Conservation (phyloP, 2,113 vertebrate genomes). For the Hippolais icterina region DNA sequence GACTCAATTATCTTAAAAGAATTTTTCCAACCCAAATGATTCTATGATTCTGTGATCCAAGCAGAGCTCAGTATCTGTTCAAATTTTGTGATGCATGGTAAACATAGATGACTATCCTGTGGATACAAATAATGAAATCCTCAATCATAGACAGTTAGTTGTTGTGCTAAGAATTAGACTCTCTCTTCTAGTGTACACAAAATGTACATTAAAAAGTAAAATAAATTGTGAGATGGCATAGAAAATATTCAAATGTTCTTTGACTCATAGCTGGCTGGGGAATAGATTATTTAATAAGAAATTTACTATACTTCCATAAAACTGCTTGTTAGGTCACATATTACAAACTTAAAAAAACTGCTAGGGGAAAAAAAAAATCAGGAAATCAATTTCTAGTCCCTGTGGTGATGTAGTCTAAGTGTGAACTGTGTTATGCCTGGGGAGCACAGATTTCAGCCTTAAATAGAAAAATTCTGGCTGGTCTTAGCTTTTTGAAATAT, state of each 20-base stretch:
- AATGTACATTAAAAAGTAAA: background rate
- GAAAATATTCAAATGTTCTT: background rate
- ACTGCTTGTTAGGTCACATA: background rate
- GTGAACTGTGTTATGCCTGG: background rate
- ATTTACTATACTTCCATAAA: background rate
- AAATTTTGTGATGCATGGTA: background rate
- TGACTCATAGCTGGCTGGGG: background rate
- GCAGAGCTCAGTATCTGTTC: background rate
- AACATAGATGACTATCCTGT: background rate
- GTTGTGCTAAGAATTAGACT: background rate
- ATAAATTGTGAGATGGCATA: background rate
- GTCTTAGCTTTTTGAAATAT: background rate
- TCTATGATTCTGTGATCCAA: background rate
- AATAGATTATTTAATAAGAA: background rate
- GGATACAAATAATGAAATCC: background rate
- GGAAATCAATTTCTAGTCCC: slow-evolving; percentile 29
- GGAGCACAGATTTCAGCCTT: slow-evolving; percentile 10
- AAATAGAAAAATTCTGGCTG: slow-evolving; percentile 29
- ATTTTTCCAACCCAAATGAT: background rate
- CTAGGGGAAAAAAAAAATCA: slow-evolving; percentile 28
- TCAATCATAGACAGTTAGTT: background rate
- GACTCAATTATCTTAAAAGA: background rate
- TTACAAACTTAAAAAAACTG: background rate
- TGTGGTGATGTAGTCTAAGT: background rate
- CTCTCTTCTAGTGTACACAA: background rate